A percentile compares a stretch with the other conserved stretches of the same genome.
Evolutionary conservation across 2,888 invertebrate genomes (phyloP).

Genomic region (Drosophila anomelani): DNA sequence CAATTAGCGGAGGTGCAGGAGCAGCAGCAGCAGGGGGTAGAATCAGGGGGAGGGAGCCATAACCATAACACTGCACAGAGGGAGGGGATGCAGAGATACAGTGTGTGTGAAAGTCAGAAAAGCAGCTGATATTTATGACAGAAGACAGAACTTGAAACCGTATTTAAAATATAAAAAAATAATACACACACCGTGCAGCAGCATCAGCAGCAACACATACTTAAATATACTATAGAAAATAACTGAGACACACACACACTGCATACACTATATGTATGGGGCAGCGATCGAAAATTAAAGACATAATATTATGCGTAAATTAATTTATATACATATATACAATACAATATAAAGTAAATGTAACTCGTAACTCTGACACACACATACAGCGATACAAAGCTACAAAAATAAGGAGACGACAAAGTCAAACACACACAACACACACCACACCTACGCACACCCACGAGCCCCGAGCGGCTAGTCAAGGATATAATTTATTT

Average conservation of each 20-base stretch:
- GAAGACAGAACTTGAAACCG: constrained; percentile 16
- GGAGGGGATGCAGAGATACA: neutral
- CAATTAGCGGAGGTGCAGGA: constrained; percentile 61
- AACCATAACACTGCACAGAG: constrained; percentile 22
- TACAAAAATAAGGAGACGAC: constrained; percentile 53
- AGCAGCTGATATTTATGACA: constrained; percentile 26
- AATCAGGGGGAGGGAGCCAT: constrained; percentile 8
- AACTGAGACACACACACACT: constrained; percentile 32
- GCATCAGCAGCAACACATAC: constrained; percentile 31
- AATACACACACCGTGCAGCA: constrained; percentile 34
- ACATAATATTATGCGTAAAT: constrained; percentile 80
- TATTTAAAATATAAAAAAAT: constrained; percentile 42
- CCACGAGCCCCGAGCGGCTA: constrained; percentile 13
- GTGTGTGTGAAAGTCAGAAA: constrained; percentile 26
- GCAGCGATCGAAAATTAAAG: constrained; percentile 78
- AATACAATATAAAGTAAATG: constrained; percentile 45
- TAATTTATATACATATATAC: constrained; percentile 73
- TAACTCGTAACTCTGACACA: constrained; percentile 56
- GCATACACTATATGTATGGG: constrained; percentile 47
- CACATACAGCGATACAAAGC: constrained; percentile 61
- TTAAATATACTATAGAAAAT: constrained; percentile 46
- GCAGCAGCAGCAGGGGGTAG: neutral
- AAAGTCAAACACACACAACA: constrained; percentile 60
- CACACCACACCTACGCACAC: constrained; percentile 51
- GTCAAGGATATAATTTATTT: constrained; percentile 25